These are phyloP conservation scores for Tricholauxania praeusta DNA, from an alignment of 2,888 invertebrate genomes.

Conservation along the genomic window DNA sequence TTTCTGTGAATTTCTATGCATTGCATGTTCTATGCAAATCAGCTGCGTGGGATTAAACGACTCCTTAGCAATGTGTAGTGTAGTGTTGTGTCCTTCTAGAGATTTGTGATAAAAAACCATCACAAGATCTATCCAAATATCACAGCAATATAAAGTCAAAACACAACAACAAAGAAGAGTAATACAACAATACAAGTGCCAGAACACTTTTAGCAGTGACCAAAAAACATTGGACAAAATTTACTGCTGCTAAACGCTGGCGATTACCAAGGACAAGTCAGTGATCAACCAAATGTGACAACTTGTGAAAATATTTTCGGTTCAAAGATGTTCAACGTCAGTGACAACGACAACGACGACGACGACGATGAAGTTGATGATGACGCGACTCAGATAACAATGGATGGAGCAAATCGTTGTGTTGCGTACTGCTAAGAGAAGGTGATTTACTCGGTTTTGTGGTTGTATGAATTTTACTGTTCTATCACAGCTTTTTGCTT, in stretches of 20 bases:
- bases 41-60: background rate
- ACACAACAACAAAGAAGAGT: too few species aligned
- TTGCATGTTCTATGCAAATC: conserved; percentile 17
- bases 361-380: conserved; percentile 15
- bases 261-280: background rate
- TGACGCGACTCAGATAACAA: conserved; percentile 29
- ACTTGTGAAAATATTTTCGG: conserved; percentile 25
- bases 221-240: too few species aligned
- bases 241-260: background rate
- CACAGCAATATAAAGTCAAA: background rate
- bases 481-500: background rate
- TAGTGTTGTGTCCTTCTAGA: background rate
- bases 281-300: conserved; percentile 22
- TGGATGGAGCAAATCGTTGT: background rate
- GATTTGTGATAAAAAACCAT: conserved; percentile 7
- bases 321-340: conserved; percentile 27
- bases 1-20: conserved; percentile 11
- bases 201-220: too few species aligned
- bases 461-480: too few species aligned
- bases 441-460: conserved; percentile 18
- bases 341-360: conserved; percentile 1
- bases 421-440: background rate
- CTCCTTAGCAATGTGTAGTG: background rate
- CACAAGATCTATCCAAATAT: conserved; percentile 1
- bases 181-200: too few species aligned